Evolutionary conservation across 2,113 vertebrate species (phyloP).

Genomic region (Helogale parvula): DNA sequence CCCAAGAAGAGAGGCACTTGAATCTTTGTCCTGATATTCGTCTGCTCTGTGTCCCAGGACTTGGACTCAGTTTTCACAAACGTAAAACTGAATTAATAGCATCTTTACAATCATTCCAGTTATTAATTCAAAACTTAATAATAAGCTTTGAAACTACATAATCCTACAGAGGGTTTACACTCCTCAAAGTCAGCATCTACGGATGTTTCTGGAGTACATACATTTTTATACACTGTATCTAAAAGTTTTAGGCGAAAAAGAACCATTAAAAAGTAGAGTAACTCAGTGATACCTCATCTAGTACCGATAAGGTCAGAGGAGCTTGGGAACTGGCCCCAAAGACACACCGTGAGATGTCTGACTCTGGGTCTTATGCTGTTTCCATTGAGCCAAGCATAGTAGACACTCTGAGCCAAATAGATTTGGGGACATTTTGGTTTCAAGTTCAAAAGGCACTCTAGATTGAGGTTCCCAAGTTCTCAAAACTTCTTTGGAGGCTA

Average conservation of each 20-base stretch:
- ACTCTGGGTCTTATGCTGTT: not conserved
- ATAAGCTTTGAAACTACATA: not conserved
- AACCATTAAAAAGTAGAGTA: not conserved
- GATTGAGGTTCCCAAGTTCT: not conserved
- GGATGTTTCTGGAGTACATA: not conserved
- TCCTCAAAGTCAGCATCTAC: not conserved
- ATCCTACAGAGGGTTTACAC: not conserved
- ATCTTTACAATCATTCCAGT: not conserved
- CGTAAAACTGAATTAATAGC: not conserved
- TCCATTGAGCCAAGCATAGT: not conserved
- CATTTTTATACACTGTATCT: not conserved
- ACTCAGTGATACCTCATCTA: not conserved
- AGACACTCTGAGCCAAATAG: not conserved
- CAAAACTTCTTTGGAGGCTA: not conserved
- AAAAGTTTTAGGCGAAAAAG: not conserved
- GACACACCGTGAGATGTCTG: not conserved
- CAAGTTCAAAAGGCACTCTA: not conserved
- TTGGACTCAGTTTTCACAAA: not conserved
- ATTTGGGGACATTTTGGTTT: slow-evolving; percentile 8
- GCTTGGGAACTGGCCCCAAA: not conserved
- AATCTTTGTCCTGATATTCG: not conserved
- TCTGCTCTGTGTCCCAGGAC: not conserved
- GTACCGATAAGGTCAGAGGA: not conserved
- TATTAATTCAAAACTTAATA: too few species aligned
- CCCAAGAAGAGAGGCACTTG: not conserved